Evolutionary conservation across 1,140 invertebrate genomes (phyloP).

Genomic region (Palaemon carinicauda): DNA sequence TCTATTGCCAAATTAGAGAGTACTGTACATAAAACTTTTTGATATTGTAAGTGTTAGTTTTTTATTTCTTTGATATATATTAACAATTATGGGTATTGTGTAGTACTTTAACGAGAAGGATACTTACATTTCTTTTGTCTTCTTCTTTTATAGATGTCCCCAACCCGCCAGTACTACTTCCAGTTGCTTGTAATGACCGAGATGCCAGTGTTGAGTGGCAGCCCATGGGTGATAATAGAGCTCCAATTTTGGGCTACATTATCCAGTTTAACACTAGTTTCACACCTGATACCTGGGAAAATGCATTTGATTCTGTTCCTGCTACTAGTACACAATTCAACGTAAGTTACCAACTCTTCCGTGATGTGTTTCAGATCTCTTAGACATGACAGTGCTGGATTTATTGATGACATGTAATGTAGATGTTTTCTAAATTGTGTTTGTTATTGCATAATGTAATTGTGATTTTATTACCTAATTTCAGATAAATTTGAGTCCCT

Average conservation of each 20-base stretch:
- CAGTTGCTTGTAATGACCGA: slow-evolving; percentile 74
- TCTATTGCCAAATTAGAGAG: no score
- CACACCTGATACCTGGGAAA: slow-evolving; percentile 90
- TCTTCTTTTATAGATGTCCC: slow-evolving; percentile 76
- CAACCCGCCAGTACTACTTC: slow-evolving; percentile 79
- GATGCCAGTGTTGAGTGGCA: slow-evolving; percentile 84
- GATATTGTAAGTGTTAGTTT: no score
- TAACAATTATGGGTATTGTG: no score
- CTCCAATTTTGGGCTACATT: slow-evolving; percentile 89
- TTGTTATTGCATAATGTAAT: neutral
- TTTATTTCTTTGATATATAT: no score
- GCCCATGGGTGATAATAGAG: slow-evolving; percentile 90
- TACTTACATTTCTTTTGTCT: no score
- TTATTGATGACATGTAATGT: no score
- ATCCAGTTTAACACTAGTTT: slow-evolving; percentile 96
- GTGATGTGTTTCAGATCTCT: neutral
- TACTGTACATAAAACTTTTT: no score
- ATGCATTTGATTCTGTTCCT: slow-evolving; percentile 65
- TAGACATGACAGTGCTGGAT: neutral
- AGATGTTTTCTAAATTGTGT: neutral
- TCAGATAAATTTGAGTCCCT: slow-evolving; percentile 81
- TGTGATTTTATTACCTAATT: neutral
- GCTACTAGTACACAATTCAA: slow-evolving; percentile 57
- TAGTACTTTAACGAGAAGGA: no score
- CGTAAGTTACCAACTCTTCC: slow-evolving; percentile 31